Evolutionary conservation across 2,888 invertebrate genomes (phyloP).

Genomic region (Coleophora flavipennella): DNA sequence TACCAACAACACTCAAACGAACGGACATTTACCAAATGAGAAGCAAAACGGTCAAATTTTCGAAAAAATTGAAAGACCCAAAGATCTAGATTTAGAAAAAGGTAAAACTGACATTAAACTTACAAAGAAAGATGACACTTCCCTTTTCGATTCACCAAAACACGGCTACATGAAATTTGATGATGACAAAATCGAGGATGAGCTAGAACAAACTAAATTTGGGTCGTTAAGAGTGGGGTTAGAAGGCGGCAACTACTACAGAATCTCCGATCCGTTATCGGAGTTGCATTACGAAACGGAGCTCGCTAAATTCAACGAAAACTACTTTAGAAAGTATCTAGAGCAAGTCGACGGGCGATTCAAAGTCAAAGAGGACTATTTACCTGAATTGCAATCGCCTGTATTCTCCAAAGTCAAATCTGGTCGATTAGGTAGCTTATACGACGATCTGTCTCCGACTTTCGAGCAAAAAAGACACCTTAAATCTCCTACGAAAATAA

Average conservation of each 20-base stretch:
- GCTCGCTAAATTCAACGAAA: slow-evolving; percentile 59
- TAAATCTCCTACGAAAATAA: slow-evolving; percentile 50
- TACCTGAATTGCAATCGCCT: slow-evolving; percentile 63
- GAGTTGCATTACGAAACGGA: slow-evolving; percentile 59
- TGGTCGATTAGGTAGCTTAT: slow-evolving; percentile 44
- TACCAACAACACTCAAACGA: slow-evolving; percentile 12
- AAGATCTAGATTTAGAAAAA: slow-evolving; percentile 46
- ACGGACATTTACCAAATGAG: slow-evolving; percentile 12
- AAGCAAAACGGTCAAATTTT: slow-evolving; percentile 2
- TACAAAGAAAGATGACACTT: slow-evolving; percentile 32
- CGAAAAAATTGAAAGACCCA: slow-evolving; percentile 30
- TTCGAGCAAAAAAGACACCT: slow-evolving; percentile 43
- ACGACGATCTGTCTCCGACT: slow-evolving; percentile 50
- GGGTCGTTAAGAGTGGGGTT: slow-evolving; percentile 51
- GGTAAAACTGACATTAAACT: slow-evolving; percentile 25
- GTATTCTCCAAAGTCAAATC: slow-evolving; percentile 61
- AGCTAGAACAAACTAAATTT: slow-evolving; percentile 55
- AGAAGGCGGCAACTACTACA: slow-evolving; percentile 52
- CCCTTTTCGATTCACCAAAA: slow-evolving; percentile 37
- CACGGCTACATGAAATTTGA: slow-evolving; percentile 39
- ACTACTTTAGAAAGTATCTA: slow-evolving; percentile 52
- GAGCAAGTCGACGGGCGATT: slow-evolving; percentile 49
- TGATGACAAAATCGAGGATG: slow-evolving; percentile 37
- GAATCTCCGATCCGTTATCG: slow-evolving; percentile 51
- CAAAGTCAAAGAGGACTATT: slow-evolving; percentile 52